These are phyloP conservation scores for Drosophila repleta DNA, from an alignment of 1,140 invertebrate genomes.

Conservation along the genomic window DNA sequence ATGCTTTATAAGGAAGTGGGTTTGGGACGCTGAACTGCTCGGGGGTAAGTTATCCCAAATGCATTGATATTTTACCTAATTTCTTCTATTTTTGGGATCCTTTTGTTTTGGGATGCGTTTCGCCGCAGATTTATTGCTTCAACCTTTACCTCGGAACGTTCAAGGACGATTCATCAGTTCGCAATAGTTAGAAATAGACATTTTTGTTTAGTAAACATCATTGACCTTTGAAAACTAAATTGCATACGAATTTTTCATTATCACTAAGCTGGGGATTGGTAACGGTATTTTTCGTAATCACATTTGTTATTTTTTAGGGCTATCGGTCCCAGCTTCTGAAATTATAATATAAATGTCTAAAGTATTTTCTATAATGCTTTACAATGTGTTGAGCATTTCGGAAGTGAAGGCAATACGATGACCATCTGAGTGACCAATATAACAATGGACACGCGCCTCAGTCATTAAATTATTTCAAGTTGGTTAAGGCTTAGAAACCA, in stretches of 20 bases:
- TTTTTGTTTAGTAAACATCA: slow-evolving; percentile 31
- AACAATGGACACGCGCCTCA: slow-evolving; percentile 58
- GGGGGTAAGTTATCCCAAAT: slow-evolving; percentile 3
- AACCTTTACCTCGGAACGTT: slow-evolving; percentile 36
- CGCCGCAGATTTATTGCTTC: slow-evolving; percentile 60
- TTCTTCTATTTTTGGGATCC: slow-evolving; percentile 55
- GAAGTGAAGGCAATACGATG: slow-evolving; percentile 16
- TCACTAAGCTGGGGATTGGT: slow-evolving; percentile 23
- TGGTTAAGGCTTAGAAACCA: slow-evolving; percentile 60
- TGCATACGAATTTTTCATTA: too few species aligned
- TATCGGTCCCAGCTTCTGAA: slow-evolving; percentile 25
- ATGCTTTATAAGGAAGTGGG: slow-evolving; percentile 24
- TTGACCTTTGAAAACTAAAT: slow-evolving; percentile 50
- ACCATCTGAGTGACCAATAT: slow-evolving; percentile 54
- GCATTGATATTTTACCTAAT: slow-evolving; percentile 33
- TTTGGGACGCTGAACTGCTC: slow-evolving; percentile 30
- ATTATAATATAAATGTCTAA: slow-evolving; percentile 67
- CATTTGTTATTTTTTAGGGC: slow-evolving; percentile 29
- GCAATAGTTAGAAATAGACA: too few species aligned
- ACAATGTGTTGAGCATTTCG: not conserved
- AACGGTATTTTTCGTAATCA: slow-evolving; percentile 53
- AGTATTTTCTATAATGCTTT: slow-evolving; percentile 14
- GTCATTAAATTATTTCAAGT: slow-evolving; percentile 39
- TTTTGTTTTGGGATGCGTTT: slow-evolving; percentile 64
- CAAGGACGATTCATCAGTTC: slow-evolving; percentile 5